phyloP scores from a whole-genome alignment of 2,797 vertebrate genomes.

The Cuniculus paca region DNA sequence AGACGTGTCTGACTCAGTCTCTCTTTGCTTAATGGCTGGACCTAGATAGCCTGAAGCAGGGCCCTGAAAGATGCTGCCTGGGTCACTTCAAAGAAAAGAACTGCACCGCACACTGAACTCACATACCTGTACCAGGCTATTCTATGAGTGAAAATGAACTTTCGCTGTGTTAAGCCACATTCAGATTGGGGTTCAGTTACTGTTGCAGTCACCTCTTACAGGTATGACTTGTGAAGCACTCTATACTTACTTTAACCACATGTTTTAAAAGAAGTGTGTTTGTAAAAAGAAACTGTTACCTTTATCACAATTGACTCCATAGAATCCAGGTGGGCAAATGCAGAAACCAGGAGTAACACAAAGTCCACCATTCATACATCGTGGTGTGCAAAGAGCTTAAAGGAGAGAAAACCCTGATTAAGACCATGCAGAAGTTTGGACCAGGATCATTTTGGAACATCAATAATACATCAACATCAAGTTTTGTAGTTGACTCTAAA shows the following conservation, averaged over 20 bases:
- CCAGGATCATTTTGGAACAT: neutral
- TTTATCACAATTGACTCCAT: conserved; percentile 94
- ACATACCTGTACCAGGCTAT: neutral
- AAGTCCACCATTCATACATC: conserved; percentile 93
- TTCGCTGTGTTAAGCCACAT: neutral
- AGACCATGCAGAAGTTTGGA: neutral
- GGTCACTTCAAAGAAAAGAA: neutral
- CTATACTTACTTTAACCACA: neutral
- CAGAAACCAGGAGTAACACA: conserved; percentile 94
- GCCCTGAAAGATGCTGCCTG: neutral
- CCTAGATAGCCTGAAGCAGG: neutral
- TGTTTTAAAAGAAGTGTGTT: conserved; percentile 23
- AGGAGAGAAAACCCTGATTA: conserved; percentile 52
- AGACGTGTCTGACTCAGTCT: neutral
- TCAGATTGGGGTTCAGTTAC: neutral
- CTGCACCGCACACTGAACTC: neutral
- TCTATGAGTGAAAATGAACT: conserved; percentile 33
- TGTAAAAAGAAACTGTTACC: conserved; percentile 86
- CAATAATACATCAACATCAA: neutral
- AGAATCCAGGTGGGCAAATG: conserved; percentile 94
- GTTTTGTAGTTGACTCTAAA: conserved; percentile 38
- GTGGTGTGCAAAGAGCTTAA: conserved; percentile 91
- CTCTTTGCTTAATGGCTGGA: neutral
- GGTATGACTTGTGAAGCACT: neutral
- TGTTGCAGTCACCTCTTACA: neutral